Evolutionary conservation across 2,888 invertebrate genomes (phyloP).

Genomic region (Pelosia muscerda): DNA sequence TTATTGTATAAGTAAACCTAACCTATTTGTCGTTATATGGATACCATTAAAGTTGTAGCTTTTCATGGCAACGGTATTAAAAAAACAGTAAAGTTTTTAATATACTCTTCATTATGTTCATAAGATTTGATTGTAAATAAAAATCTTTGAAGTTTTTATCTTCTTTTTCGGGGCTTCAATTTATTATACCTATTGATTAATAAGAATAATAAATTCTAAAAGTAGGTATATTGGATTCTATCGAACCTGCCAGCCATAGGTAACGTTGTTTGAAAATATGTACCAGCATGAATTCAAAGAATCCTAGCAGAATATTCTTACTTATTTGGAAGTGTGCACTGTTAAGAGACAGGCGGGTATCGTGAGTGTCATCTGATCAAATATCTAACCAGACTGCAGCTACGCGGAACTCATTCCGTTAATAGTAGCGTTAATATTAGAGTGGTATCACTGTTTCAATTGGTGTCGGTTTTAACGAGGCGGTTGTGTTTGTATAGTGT

Average conservation of each 20-base stretch:
- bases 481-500: slow-evolving; percentile 23
- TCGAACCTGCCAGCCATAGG: background rate
- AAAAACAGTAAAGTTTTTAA: background rate
- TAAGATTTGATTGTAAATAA: background rate
- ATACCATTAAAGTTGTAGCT: slow-evolving; percentile 4
- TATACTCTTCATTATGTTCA: background rate
- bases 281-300: slow-evolving; percentile 32
- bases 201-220: too few relatives aligned
- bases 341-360: slow-evolving; percentile 30
- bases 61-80: background rate
- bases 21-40: background rate
- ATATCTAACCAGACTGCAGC: slow-evolving; percentile 39
- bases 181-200: background rate
- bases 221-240: background rate
- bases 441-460: slow-evolving; percentile 43
- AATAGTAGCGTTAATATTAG: slow-evolving; percentile 41
- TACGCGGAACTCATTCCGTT: slow-evolving; percentile 49
- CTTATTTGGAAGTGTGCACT: slow-evolving; percentile 31
- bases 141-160: background rate
- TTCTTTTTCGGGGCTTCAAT: background rate
- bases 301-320: slow-evolving; percentile 31
- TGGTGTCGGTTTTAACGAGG: slow-evolving; percentile 35
- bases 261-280: slow-evolving; percentile 25
- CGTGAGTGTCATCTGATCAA: slow-evolving; percentile 46
- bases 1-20: slow-evolving; percentile 24